Base-by-base conservation (phyloP, 2,113 vertebrate species). In the Chamaetylas fuelleborni region DNA sequence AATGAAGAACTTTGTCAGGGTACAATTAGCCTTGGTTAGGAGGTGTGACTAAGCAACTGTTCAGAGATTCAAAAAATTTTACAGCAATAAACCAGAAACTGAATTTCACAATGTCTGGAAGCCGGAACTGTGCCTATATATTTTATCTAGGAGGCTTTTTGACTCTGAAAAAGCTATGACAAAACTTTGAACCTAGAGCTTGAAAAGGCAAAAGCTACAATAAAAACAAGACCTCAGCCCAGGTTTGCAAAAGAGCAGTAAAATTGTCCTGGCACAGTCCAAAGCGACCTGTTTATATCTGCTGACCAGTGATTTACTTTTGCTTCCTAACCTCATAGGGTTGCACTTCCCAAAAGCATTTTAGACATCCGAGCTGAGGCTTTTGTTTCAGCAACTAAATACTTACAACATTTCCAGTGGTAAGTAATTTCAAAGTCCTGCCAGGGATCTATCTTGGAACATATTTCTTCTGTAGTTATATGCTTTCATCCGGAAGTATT, bases 351-450 rank as follows among this genome's bases (percentile, higher is more conserved):
- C 88, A 86, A 92, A 95, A 90, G 91, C 91, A 97, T 96, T 78
- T 89, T 80, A 85, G 62, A 79, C 73, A 95, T 94, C 85, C 88
- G 92, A 96, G 81, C 90, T 62, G 74, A 78, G 90, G 94, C 64
- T 97, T 95, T 96, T 96, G 76, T 95, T 97, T 97, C 96, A 90
- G 67, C 79, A 90, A 56, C 92, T 86, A 62, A 93, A 97, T 96
- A 56, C 82, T 93, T 90, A 70, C 74, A 88, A 38, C 56, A 2
- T 88, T 97, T 94, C 60, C 48, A 93, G 64, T 29, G 60, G 62
- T 82, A 94, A 95, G 79, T 88, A 95, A 94, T 96, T 95, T 94
- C 82, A 51, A 91, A 95, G 82, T 90, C 64, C 94, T 96, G 94
- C 95, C 90, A 96, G 70, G 78, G 92, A 94, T 95, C 79, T 96